These are phyloP conservation scores for Phrynocephalus forsythii DNA, from an alignment of 2,797 vertebrate genomes.

Conservation along the genomic window DNA sequence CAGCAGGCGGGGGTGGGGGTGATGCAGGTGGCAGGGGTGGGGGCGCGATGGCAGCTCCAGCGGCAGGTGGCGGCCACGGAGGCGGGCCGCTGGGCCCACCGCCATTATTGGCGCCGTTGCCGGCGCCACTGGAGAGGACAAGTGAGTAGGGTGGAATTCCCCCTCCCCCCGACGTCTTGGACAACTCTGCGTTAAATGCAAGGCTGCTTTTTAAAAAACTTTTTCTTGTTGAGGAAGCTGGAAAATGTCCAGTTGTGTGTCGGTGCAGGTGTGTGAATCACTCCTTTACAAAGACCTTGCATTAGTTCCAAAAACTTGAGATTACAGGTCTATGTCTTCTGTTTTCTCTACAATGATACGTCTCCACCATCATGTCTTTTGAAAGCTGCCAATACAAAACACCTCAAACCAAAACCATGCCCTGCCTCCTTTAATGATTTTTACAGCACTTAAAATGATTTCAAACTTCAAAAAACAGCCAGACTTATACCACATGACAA, in stretches of 20 bases:
- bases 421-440: constrained; percentile 10
- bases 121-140: too few relatives aligned
- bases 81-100: too few relatives aligned
- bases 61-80: too few relatives aligned
- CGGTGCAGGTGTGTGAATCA: constrained; percentile 67
- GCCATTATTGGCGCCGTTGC: too few relatives aligned
- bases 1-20: too few relatives aligned
- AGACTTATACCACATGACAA: constrained; percentile 40
- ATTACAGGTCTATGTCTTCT: constrained; percentile 47
- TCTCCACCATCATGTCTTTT: constrained; percentile 42
- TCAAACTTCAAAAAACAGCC: constrained; percentile 53
- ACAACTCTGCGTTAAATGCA: neutral
- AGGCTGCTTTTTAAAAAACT: constrained; percentile 5
- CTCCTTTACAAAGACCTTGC: constrained; percentile 72
- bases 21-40: too few relatives aligned
- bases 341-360: constrained; percentile 42
- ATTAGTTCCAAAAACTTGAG: constrained; percentile 56
- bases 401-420: constrained; percentile 48
- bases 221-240: constrained; percentile 76
- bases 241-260: constrained; percentile 64
- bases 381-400: constrained; percentile 49
- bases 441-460: constrained; percentile 55
- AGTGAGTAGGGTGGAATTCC: too few relatives aligned
- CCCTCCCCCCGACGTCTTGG: too few relatives aligned
- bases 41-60: too few relatives aligned